Base-by-base conservation (phyloP, 2,797 vertebrate genomes). In the Synanceia verrucosa region DNA sequence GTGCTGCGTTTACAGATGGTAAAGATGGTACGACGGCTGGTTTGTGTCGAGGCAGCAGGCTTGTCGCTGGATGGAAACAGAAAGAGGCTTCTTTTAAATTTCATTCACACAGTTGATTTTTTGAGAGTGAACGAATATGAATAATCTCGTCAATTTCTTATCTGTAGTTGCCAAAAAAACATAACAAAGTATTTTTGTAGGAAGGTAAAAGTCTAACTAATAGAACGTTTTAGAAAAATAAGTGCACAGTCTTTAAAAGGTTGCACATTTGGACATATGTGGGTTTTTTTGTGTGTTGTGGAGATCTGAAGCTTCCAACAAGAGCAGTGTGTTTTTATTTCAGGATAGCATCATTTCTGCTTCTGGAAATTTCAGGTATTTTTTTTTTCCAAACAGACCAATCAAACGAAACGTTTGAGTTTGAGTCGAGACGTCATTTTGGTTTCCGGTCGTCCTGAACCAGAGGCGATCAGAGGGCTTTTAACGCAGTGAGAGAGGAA, bases 151-250 rank as follows among this genome's bases (percentile, higher is more conserved):
- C 41, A 18, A 71, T 79, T 71, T 80, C 52, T 52, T 59, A 64
- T 23, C 23, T 31, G 23, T 60, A 47, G 13, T 73, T 80, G 73
- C 70, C 74, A 80, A 84, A 79, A 78, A 79, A 5, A 10, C 2
- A 68, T 65, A 55, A 44, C 43, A 53, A 65, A 33, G 18, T 88
- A 76, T 86, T 89, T 91, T 89, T 90, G 31, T 85, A 88, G 70
- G 65, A 59, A 64, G 56, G 2, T 67, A 77, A 39, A 44, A 81
- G 50, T 62, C 19, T n/a, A 34, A 56, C 29, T 33, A 26, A 36
- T 37, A 34, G 23, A 31, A 56, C 1, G 46, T 65, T 73, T 58
- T 44, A n/a, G 44, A 4, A 12, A 46, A 60, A 26, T 44, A 31
- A 26, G 51, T 75, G 56, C 55, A 73, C 41, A 50, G 51, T 77